A percentile compares a stretch with the other conserved stretches of the same genome.
Conservation (phyloP, 2,888 invertebrate genomes). For the Drosophila engyochracea region DNA sequence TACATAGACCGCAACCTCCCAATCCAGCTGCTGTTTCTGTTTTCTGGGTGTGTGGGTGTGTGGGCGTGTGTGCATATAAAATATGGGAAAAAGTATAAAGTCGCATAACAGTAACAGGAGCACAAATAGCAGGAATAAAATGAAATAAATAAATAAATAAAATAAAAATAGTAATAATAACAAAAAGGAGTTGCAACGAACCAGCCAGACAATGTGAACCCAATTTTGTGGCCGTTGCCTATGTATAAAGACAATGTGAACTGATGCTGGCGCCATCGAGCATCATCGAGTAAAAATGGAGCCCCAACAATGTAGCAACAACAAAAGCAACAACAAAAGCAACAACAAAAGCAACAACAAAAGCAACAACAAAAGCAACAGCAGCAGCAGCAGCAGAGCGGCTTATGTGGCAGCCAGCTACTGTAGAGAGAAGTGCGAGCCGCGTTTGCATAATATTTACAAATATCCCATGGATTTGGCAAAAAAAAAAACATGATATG, state of each 20-base stretch:
- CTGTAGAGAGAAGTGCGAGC: slow-evolving; percentile 34
- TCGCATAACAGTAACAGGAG: slow-evolving; percentile 29
- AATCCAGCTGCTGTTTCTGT: not conserved
- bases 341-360: slow-evolving; percentile 2
- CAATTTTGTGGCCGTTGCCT: slow-evolving; percentile 69
- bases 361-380: slow-evolving; percentile 1
- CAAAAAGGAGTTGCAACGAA: slow-evolving; percentile 49
- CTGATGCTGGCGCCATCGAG: slow-evolving; percentile 37
- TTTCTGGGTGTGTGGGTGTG: slow-evolving; percentile 14
- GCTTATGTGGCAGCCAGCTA: slow-evolving; percentile 21
- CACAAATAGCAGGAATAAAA: slow-evolving; percentile 32
- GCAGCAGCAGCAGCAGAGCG: not conserved
- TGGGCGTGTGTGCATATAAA: slow-evolving; percentile 39
- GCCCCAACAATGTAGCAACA: slow-evolving; percentile 24
- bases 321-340: not conserved
- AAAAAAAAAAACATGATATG: slow-evolving; percentile 6
- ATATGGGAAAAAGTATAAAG: slow-evolving; percentile 52
- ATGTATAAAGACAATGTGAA: slow-evolving; percentile 35
- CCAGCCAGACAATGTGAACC: slow-evolving; percentile 48
- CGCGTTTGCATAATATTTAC: slow-evolving; percentile 63
- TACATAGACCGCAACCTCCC: not conserved
- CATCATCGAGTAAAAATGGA: slow-evolving; percentile 48
- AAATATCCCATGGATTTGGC: slow-evolving; percentile 47
- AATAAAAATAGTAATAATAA: slow-evolving; percentile 26
- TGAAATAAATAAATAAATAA: slow-evolving; percentile 16